Conservation (phyloP, 2,888 invertebrate genomes). For the Acrobasis suavella region DNA sequence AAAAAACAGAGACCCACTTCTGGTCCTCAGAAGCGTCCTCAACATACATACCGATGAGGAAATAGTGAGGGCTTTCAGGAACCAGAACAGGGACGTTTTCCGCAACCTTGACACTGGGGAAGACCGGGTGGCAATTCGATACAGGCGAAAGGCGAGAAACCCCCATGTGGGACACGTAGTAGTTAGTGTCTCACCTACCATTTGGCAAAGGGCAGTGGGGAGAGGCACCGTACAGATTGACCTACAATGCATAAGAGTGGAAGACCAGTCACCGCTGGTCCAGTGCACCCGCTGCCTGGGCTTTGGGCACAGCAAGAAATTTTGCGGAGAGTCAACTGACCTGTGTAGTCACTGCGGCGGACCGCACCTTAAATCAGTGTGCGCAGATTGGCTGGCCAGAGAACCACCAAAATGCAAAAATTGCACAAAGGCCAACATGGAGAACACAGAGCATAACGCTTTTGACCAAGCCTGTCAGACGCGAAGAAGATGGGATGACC, state of each 20-base stretch:
- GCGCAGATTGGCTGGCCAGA: neutral
- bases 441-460: constrained; percentile 22
- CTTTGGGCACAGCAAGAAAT: constrained; percentile 17
- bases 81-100: neutral
- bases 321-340: neutral
- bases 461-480: constrained; percentile 24
- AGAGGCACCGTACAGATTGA: neutral
- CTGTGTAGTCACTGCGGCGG: constrained; percentile 23
- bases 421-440: neutral
- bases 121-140: neutral
- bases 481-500: constrained; percentile 25
- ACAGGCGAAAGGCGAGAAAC: neutral
- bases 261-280: constrained; percentile 6
- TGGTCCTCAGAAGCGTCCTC: neutral
- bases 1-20: too few relatives aligned
- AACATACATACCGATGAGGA: neutral
- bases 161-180: neutral
- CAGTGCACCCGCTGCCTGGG: too few relatives aligned
- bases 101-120: neutral
- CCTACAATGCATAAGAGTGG: neutral
- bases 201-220: neutral
- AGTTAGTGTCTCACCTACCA: neutral
- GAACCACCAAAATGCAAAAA: neutral
- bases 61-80: neutral
- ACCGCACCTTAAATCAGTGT: neutral